Base-by-base conservation (phyloP, 2,888 invertebrate species). In the Saturnia japonica region DNA sequence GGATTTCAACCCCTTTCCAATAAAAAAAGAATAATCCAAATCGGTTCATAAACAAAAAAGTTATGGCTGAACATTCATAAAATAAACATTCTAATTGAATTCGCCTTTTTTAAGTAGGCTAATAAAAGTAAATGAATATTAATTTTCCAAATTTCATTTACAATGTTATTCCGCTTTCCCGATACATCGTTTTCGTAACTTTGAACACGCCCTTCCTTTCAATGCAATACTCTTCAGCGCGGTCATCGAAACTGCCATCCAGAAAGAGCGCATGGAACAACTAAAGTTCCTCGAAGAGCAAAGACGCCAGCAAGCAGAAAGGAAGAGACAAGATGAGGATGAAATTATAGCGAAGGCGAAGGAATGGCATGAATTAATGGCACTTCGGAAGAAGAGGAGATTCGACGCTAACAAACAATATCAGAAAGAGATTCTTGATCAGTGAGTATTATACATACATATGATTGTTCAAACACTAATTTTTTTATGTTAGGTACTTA, bases 241-340 rank as follows among this genome's bases (percentile, higher is more conserved):
- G 19, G 92, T 94, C 0, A 87, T 94, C 74, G 93, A 93, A 75
- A 88, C 93, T 2, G 90, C 85, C 1, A 80, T 88, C n/a, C 90
- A 89, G 70, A 92, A 91, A 42, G 94, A 94, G 78, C 88, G 93
- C 14, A 72, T 77, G 1, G 91, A 86, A 67, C 94, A 94, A 72
- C 69, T 91, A 1, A 88, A 93, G 75, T 94, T 94, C 74, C 73
- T 84, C 1, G 77, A 79, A 3, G 82, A 88, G 70, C 79, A 91
- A 42, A 86, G 87, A 66, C 78, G 81, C 3, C 85, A 89, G 73
- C 82, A 78, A 0, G 83, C 76, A 0, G 87, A 86, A n/a, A 78
- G 79, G 74, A 90, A 88, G 77, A 77, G 79, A 3, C 74, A 78
- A 14, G 85, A 89, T 0, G 93, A 92, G 28, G 86, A 85, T 1